phyloP scores from a whole-genome alignment of 92 coral and sea anemone species.

The Epizoanthus rinbou region DNA sequence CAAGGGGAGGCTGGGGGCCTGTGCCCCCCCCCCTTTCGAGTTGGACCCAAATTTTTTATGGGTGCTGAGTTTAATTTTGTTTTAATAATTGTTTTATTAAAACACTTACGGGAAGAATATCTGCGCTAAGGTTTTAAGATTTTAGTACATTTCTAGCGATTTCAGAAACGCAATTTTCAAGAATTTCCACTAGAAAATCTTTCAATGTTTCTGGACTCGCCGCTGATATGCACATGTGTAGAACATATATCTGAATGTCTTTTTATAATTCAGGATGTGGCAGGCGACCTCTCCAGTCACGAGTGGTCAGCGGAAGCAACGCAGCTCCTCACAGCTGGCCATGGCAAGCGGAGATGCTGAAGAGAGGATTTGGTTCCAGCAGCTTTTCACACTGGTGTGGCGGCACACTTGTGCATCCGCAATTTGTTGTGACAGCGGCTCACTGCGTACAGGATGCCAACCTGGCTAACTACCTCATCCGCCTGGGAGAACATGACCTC shows the following conservation, averaged over 20 bases:
- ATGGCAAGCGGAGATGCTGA: conserved; percentile 21
- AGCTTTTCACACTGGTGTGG: conserved; percentile 14
- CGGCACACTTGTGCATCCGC: conserved; percentile 31
- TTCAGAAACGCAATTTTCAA: no score
- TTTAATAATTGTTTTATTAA: no score
- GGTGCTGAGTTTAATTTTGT: no score
- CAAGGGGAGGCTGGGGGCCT: no score
- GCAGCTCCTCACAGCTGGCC: conserved; percentile 39
- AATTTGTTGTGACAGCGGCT: conserved; percentile 38
- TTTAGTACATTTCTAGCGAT: no score
- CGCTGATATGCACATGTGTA: no score
- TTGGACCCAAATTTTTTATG: no score
- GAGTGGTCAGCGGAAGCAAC: conserved; percentile 32
- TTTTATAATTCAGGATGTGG: conserved; percentile 6
- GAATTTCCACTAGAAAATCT: no score
- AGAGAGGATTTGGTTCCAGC: neutral
- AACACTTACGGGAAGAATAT: no score
- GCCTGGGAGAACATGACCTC: conserved; percentile 27
- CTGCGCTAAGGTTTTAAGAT: no score
- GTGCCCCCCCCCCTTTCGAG: no score
- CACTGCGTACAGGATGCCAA: neutral
- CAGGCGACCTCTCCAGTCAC: conserved; percentile 26
- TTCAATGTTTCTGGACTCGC: no score
- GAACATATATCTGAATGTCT: neutral
- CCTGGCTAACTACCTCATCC: conserved; percentile 12